Base-by-base conservation (phyloP, 1,140 invertebrate species). In the Caenorhabditis inopinata region DNA sequence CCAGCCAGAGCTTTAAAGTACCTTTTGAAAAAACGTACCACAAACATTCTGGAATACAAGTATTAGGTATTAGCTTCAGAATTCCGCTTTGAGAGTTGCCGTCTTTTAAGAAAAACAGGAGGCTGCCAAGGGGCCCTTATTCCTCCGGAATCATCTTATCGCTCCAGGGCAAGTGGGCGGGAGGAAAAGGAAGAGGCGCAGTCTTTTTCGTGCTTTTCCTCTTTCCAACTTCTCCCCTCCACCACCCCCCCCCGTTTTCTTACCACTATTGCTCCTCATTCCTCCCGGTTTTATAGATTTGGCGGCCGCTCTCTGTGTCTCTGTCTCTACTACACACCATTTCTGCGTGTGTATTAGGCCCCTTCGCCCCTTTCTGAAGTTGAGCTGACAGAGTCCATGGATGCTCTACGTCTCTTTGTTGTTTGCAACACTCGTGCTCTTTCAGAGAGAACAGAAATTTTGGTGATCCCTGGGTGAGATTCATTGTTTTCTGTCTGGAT, bases 241-340 rank as follows among this genome's bases (percentile, higher is more conserved):
- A 16, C 32, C 27, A 25, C 11, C 49, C 9, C 9, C 21, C n/a
- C n/a, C n/a, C n/a, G n/a, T n/a, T n/a, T n/a, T n/a, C n/a, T n/a
- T n/a, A n/a, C n/a, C n/a, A n/a, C n/a, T n/a, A n/a, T 38, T 68
- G 58, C 58, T 29, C 58, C 58, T 32, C 38, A 29, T 68, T 68
- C 58, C 58, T 68, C 58, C n/a, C 58, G 38, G 58, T 68, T 68
- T 68, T 68, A 68, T 68, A 38, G 58, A 68, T 68, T 68, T 68
- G 58, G 58, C 27, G 32, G 32, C n/a, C 35, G 58, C 23, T 32
- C n/a, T 51, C n/a, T 38, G 48, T 51, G n/a, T 51, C 12, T 51
- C n/a, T 35, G n/a, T 68, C 25, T 68, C 32, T 68, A n/a, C n/a
- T n/a, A n/a, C n/a, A n/a, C n/a, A n/a, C n/a, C n/a, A 42, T 42